Conservation (phyloP, 2,113 vertebrate species). For the Microcebus griseorufus region DNA sequence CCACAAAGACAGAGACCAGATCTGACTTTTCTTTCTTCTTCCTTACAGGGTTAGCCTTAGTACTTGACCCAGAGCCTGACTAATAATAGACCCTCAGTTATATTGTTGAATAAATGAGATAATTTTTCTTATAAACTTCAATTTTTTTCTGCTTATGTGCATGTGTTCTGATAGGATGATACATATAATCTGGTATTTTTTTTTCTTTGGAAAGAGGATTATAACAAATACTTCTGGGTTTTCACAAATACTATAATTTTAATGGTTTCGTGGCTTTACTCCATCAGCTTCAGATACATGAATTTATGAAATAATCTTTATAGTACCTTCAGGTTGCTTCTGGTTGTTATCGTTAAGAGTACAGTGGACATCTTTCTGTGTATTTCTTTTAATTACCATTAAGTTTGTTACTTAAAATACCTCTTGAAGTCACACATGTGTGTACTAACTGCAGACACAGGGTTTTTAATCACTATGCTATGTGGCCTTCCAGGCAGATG, state of each 20-base stretch:
- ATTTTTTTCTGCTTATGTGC: background rate
- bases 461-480: background rate
- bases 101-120: background rate
- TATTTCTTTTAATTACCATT: background rate
- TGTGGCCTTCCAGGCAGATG: background rate
- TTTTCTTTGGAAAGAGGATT: conserved; percentile 24
- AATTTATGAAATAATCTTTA: background rate
- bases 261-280: background rate
- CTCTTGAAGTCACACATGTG: background rate
- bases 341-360: background rate
- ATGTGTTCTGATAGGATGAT: background rate
- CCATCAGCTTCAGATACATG: background rate
- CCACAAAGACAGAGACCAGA: background rate
- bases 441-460: background rate
- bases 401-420: background rate
- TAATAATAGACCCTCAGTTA: background rate
- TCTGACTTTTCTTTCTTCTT: background rate
- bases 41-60: background rate
- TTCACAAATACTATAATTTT: background rate
- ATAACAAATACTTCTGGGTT: background rate
- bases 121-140: conserved; percentile 4
- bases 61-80: background rate
- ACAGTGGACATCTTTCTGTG: background rate
- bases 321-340: background rate
- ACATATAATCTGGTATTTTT: background rate